Conservation (phyloP, 2,888 invertebrate species). For the Ormyrus nitidulus region DNA sequence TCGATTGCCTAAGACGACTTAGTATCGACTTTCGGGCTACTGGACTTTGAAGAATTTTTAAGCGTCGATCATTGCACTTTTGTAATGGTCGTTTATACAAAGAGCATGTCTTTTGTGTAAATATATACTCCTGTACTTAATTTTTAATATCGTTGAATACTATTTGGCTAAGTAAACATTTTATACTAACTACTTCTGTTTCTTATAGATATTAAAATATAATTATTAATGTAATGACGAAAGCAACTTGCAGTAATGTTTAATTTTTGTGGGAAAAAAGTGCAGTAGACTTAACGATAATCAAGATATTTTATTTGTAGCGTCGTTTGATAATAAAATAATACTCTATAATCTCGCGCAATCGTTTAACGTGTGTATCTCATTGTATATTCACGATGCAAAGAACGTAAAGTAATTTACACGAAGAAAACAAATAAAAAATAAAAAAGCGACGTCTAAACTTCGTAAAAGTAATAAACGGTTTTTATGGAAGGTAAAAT, state of each 20-base stretch:
- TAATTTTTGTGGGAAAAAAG: conserved; percentile 29
- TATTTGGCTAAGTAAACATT: conserved; percentile 48
- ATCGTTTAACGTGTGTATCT: conserved; percentile 33
- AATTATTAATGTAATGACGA: conserved; percentile 31
- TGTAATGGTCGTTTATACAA: conserved; percentile 47
- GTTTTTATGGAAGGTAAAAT: conserved; percentile 54
- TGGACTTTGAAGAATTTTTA: conserved; percentile 29
- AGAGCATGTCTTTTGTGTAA: conserved; percentile 56
- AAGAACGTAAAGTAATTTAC: conserved; percentile 6
- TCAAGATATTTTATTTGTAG: conserved; percentile 50
- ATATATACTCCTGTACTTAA: conserved; percentile 58
- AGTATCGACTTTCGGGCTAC: not conserved
- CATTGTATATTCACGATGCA: conserved; percentile 26
- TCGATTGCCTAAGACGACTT: conserved; percentile 15
- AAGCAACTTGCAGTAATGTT: conserved; percentile 28
- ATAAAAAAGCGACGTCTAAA: conserved; percentile 32
- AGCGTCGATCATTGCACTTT: conserved; percentile 40
- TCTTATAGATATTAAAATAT: conserved; percentile 41
- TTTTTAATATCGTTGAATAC: conserved; percentile 45
- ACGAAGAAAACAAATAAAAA: conserved; percentile 7
- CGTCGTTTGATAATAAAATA: conserved; percentile 42
- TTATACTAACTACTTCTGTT: conserved; percentile 46
- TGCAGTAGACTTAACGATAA: conserved; percentile 44
- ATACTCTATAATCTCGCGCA: conserved; percentile 46
- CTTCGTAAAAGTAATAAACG: conserved; percentile 58